Evolutionary conservation across 2,113 vertebrate species (phyloP), one percentile per base, ranked within the genome.

Genomic region (Mormyrus lacerda): DNA sequence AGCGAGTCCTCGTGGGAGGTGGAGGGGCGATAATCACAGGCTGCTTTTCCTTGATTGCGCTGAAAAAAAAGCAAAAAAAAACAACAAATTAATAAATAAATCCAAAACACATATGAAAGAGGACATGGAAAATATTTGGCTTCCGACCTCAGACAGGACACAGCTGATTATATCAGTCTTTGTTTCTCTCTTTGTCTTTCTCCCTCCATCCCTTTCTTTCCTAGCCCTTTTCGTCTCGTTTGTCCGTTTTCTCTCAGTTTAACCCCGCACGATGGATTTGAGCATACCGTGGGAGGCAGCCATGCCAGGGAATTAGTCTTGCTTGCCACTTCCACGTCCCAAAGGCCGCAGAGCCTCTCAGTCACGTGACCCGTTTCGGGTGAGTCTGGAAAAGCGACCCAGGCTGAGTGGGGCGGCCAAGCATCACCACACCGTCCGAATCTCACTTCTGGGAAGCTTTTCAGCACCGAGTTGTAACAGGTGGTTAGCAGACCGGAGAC

Each of bases 11-110:
- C 65, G n/a, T 51, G 58, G 69, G 55, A 61, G 10, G 86, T 21
- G 2, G 51, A 51, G 89, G 86, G 24, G 76, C 31, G 82, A 84
- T 88, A 82, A 90, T 90, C 48, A 88, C 87, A 88, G 76, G 51
- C 88, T 39, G 55, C 31, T 27, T 87, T 86, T 90, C 87, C 47
- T 76, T 87, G 85, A 87, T 65, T 87, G 85, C 8, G 39, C 86
- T 53, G 39, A 21, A 31, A 79, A 83, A 82, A 55, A 79, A 48
- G 47, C 21, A 4, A 76, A 51, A 51, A 58, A 19, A 27, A 35
- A n/a, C n/a, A n/a, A n/a, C n/a, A 48, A 35, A 48, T 50, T n/a
- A 31, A 50, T 69, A 85, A 48, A 45, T 47, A 47, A 45, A 50
- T 45, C 21, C n/a, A 48, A 48, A n/a, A 48, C 44, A 48, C 5